Conservation (phyloP, 2,888 invertebrate species). For the Abscondita cerata region DNA sequence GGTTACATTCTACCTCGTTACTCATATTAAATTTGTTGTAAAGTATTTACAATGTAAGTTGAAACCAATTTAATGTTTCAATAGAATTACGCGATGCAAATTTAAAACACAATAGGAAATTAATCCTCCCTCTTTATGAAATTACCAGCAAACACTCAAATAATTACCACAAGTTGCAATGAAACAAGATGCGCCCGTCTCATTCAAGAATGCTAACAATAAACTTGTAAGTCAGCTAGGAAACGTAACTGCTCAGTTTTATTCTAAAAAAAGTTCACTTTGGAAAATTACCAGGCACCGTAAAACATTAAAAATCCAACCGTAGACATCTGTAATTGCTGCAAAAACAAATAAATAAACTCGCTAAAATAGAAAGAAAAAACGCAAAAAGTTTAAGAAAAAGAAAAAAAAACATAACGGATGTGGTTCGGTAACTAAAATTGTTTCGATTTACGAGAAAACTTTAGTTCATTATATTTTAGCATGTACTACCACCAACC, state of each 20-base stretch:
- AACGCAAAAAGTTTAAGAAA: not conserved
- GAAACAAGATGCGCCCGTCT: too few species aligned
- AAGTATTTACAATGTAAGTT: too few species aligned
- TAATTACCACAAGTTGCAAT: too few species aligned
- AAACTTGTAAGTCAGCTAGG: conserved; percentile 13
- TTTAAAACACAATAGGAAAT: too few species aligned
- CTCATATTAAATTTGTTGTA: conserved; percentile 17
- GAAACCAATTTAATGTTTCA: too few species aligned
- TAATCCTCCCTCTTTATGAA: too few species aligned
- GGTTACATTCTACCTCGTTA: conserved; percentile 27
- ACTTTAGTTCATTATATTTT: conserved; percentile 28
- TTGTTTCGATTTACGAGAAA: conserved; percentile 25
- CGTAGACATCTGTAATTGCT: conserved; percentile 19
- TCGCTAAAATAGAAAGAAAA: conserved; percentile 2
- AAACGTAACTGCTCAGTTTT: not conserved
- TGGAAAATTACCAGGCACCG: conserved; percentile 2
- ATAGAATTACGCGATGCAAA: too few species aligned
- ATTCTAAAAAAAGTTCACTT: conserved; percentile 8
- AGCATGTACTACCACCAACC: conserved; percentile 4
- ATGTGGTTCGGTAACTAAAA: conserved; percentile 14
- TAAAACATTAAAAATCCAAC: conserved; percentile 17
- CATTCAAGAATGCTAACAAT: conserved; percentile 16
- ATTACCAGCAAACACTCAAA: too few species aligned
- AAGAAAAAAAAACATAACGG: conserved; percentile 16
- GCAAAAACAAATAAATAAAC: conserved; percentile 19